These are phyloP conservation scores for Clitarchus hookeri DNA, from an alignment of 2,888 invertebrate genomes.

Conservation along the genomic window DNA sequence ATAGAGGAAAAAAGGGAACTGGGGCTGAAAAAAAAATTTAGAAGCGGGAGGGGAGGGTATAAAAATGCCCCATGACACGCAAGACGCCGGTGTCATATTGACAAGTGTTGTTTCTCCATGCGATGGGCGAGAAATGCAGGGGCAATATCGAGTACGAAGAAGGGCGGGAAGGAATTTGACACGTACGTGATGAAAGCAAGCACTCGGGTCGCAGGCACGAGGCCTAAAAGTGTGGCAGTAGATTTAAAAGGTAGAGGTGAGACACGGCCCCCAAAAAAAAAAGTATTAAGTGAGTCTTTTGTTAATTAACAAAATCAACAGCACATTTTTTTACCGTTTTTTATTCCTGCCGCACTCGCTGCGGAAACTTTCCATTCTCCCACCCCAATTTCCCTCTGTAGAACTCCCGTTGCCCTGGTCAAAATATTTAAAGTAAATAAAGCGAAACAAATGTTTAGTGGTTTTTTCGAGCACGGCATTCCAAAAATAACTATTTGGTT, in stretches of 20 bases:
- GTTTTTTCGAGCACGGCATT: not conserved
- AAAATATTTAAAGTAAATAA: constrained; percentile 9
- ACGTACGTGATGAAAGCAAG: not conserved
- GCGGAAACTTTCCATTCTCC: not conserved
- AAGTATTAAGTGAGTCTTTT: not conserved
- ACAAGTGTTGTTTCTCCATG: constrained; percentile 2
- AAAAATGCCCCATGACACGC: not conserved
- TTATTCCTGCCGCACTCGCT: not conserved
- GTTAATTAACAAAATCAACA: constrained; percentile 7
- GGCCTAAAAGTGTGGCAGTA: not conserved
- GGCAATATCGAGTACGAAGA: not conserved
- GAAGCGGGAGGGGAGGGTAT: not conserved
- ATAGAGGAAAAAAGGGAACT: not conserved
- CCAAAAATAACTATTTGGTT: constrained; percentile 7
- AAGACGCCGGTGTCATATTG: not conserved
- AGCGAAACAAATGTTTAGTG: constrained; percentile 14
- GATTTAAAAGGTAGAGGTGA: not conserved
- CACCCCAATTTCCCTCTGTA: not conserved
- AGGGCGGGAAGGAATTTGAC: not conserved
- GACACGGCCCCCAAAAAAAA: not conserved
- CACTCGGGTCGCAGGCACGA: not conserved
- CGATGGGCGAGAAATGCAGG: not conserved
- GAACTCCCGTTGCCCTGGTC: not conserved
- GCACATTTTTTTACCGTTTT: not conserved
- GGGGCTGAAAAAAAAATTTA: not conserved